Base-by-base conservation (phyloP, 1,140 invertebrate genomes). In the Sarcophaga bullata region DNA sequence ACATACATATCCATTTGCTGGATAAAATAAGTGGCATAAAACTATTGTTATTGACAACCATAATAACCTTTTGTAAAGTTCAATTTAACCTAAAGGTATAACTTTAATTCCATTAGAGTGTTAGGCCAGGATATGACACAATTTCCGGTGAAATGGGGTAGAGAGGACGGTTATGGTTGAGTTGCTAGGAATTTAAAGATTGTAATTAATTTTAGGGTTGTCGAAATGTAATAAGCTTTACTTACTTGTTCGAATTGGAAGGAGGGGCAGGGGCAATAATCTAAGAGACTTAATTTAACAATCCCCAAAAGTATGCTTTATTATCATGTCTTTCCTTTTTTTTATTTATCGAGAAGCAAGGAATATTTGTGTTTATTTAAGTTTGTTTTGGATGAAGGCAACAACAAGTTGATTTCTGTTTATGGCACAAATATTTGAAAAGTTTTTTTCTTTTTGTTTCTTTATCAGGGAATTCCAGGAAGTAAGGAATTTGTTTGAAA, bases 261-360 rank as follows among this genome's bases (percentile, higher is more conserved):
- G 25, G 4, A 37, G 25, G 25, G 25, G 25, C 1, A 37, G 25
- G 25, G 25, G 25, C 25, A 58, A 58, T 58, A n/a, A 58, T n/a
- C 15, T 7, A 13, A 5, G 54, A n/a, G 1, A 58, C n/a, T n/a
- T 58, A 7, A 37, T 7, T 58, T 13, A n/a, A 58, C 54, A 58
- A 58, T n/a, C n/a, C 54, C 54, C 54, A 58, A 58, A 58, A 58
- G 54, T 58, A 58, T 58, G 54, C 54, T 58, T 58, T 58, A 58
- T 58, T 13, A 37, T 37, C 25, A 37, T 37, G 25, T 37, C 25
- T 37, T 37, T 4, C 25, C 1, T 37, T 37, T 37, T 37, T 37
- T 37, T 37, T 37, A 2, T 37, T 37, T 37, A 37, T 58, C 15
- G 15, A 13, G 11, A 58, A 58, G 0, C 0, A 15, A 15, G 10